Percentiles rank a stretch among this genome's conserved stretches.
These are phyloP conservation scores for Drepanosiphum platanoidis DNA, from an alignment of 2,888 invertebrate species.

Conservation along the genomic window DNA sequence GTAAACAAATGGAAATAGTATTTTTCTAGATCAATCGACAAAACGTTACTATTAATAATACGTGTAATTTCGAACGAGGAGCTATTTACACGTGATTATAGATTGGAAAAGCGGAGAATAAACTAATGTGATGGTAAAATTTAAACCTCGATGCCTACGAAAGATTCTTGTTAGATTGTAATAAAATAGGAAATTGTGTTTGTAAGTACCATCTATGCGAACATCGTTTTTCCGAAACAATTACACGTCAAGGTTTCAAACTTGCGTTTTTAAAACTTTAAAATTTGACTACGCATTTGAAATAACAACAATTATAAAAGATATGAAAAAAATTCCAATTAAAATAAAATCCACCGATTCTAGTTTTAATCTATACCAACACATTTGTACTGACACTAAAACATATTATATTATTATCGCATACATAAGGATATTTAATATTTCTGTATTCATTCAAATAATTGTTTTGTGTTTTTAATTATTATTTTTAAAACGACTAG, in stretches of 20 bases:
- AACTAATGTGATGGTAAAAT: neutral
- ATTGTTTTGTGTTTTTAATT: no score
- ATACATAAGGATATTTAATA: neutral
- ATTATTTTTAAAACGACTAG: neutral
- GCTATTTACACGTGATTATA: neutral
- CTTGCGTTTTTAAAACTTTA: neutral
- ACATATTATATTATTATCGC: neutral
- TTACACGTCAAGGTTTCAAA: neutral
- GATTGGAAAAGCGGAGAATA: neutral
- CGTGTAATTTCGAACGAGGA: no score
- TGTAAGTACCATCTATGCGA: neutral
- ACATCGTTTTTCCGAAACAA: neutral
- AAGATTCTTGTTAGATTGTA: neutral
- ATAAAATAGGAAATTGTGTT: constrained; percentile 3
- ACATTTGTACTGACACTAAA: neutral
- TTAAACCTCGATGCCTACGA: neutral
- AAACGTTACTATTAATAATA: no score
- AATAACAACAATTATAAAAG: neutral
- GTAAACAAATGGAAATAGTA: no score
- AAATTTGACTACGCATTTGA: neutral
- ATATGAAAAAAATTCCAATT: neutral
- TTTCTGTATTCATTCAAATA: no score
- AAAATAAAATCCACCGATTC: neutral
- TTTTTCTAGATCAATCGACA: no score
- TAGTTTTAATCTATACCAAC: no score